These are phyloP conservation scores for Eristalis pertinax DNA, from an alignment of 2,888 invertebrate species.

Conservation along the genomic window DNA sequence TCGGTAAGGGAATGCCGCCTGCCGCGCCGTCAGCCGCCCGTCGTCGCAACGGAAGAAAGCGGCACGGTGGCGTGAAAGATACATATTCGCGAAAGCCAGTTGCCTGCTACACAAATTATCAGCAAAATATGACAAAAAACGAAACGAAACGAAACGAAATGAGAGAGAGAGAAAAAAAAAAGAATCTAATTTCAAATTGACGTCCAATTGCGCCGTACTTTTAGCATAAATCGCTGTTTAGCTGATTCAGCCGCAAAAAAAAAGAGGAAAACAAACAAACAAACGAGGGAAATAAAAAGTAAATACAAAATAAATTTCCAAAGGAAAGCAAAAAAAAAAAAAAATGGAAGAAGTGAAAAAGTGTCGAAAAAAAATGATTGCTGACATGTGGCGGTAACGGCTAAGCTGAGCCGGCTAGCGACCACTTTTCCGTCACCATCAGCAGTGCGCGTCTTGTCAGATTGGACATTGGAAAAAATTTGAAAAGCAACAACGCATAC, in stretches of 20 bases:
- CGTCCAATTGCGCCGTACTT: slow-evolving; percentile 48
- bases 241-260: slow-evolving; percentile 21
- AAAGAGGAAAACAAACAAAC: slow-evolving; percentile 10
- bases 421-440: not conserved
- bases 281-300: not conserved
- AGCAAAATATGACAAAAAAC: not conserved
- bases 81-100: slow-evolving; percentile 11
- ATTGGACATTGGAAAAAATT: no score
- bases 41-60: not conserved
- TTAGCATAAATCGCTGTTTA: slow-evolving; percentile 55
- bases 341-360: not conserved
- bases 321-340: not conserved
- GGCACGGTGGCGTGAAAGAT: not conserved
- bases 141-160: not conserved
- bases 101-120: not conserved
- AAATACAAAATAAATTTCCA: not conserved
- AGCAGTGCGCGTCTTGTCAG: not conserved
- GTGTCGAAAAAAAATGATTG: not conserved
- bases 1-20: no score
- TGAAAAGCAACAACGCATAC: not conserved
- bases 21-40: not conserved
- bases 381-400: slow-evolving; percentile 5
- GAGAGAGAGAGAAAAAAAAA: slow-evolving; percentile 7
- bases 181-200: slow-evolving; percentile 1
- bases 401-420: slow-evolving; percentile 6